Percentiles rank a stretch among this genome's conserved stretches.
These are phyloP conservation scores for Sceloporus undulatus DNA, from an alignment of 2,113 vertebrate species.

Conservation along the genomic window DNA sequence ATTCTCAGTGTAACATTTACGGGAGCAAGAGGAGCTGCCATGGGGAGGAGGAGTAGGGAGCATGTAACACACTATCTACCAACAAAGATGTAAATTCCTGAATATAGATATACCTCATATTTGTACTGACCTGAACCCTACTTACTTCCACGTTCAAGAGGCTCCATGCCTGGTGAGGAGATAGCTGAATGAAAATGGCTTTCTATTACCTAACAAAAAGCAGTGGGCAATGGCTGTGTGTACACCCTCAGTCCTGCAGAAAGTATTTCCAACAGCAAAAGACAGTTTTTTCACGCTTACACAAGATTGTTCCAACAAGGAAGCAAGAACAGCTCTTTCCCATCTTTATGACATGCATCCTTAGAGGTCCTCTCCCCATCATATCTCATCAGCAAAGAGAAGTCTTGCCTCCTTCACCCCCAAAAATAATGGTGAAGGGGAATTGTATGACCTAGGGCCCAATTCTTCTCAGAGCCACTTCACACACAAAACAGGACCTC, in stretches of 20 bases:
- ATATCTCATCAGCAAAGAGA: too few relatives aligned
- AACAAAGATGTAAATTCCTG: neutral
- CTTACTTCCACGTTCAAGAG: neutral
- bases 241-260: neutral
- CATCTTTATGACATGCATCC: neutral
- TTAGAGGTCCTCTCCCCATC: neutral
- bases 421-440: neutral
- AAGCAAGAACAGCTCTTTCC: neutral
- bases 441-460: neutral
- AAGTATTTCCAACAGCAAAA: neutral
- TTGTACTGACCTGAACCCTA: neutral
- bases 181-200: neutral
- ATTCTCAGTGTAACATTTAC: neutral
- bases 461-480: neutral
- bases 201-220: neutral
- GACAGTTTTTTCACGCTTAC: neutral
- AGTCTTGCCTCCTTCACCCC: neutral
- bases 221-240: neutral
- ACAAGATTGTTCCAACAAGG: neutral
- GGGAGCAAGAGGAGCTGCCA: neutral
- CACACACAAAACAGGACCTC: neutral
- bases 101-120: too few relatives aligned
- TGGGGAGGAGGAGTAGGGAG: too few relatives aligned
- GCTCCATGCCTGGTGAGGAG: neutral
- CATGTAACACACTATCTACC: neutral